Evolutionary conservation across 2,797 vertebrate species (phyloP), one percentile per base, ranked within the genome.

Genomic region (Lemur catta): DNA sequence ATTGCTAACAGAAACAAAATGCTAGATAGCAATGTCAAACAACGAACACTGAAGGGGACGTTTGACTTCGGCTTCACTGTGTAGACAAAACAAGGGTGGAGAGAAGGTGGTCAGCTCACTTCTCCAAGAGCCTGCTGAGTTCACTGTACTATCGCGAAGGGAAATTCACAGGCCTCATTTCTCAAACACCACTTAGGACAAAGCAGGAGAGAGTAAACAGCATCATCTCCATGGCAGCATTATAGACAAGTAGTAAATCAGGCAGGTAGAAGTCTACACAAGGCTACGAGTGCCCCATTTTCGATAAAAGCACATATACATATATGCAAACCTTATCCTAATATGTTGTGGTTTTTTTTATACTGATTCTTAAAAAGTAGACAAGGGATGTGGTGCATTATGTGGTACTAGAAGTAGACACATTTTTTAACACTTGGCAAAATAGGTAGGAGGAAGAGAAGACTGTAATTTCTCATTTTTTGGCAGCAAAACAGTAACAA

Each of bases 71-170:
- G 81, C 5, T 6, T 96, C 69, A 94, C 55, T 61, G 59, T 65
- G 81, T 61, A 95, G 93, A 96, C 0, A 2, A 90, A 85, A 93
- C 67, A 41, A 12, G 82, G 0, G 2, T 33, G 30, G 84, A 59
- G 95, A 55, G 0, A 9, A 97, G 96, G 82, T 86, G 33, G 52
- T 80, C 46, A 67, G 76, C 71, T 97, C 93, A 95, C 93, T 91
- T 90, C 95, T 89, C 63, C 75, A 97, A 97, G 97, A 97, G 41
- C 94, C 79, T 94, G 96, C 80, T 71, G 93, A 67, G 71, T 91
- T 89, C 88, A 94, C 30, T 41, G 13, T 72, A 43, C 74, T 55
- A 75, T 50, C 69, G 79, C 92, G 93, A 69, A 94, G 41, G 63
- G 86, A 94, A 88, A 94, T 57, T 93, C 94, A 93, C 57, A 91